Percentiles rank a stretch among this genome's conserved stretches.
Evolutionary conservation across 2,888 invertebrate genomes (phyloP).

Genomic region (Agapostemon virescens): DNA sequence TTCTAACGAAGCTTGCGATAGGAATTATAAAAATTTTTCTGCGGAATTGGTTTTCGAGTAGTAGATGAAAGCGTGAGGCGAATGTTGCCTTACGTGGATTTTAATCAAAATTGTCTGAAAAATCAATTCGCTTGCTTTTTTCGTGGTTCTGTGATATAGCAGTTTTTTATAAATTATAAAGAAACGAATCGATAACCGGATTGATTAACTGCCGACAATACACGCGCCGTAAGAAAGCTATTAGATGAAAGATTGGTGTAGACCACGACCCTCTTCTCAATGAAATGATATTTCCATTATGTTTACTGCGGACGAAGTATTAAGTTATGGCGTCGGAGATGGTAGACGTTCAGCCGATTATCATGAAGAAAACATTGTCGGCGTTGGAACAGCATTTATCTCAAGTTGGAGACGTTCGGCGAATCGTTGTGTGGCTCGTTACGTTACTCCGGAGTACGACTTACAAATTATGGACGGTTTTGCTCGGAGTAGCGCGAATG

Average conservation of each 20-base stretch:
- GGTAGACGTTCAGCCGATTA: background rate
- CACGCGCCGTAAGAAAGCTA: no score
- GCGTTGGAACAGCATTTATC: background rate
- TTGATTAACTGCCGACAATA: no score
- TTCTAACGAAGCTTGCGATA: background rate
- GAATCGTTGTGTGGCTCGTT: background rate
- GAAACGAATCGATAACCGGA: no score
- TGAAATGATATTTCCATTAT: no score
- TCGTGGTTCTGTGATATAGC: no score
- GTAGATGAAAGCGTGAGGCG: background rate
- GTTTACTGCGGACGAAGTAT: no score
- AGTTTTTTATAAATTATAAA: no score
- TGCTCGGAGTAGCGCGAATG: background rate
- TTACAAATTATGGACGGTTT: conserved; percentile 33
- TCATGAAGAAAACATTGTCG: background rate
- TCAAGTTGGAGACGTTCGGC: background rate
- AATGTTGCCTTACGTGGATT: background rate
- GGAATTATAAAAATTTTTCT: background rate
- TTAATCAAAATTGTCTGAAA: no score
- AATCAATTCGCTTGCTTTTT: no score
- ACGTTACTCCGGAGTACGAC: background rate
- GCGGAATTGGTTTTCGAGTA: background rate
- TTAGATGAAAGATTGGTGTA: no score
- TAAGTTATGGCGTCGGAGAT: no score
- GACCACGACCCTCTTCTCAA: no score